Conservation (phyloP, 2,113 vertebrate species). For the Fulica atra region DNA sequence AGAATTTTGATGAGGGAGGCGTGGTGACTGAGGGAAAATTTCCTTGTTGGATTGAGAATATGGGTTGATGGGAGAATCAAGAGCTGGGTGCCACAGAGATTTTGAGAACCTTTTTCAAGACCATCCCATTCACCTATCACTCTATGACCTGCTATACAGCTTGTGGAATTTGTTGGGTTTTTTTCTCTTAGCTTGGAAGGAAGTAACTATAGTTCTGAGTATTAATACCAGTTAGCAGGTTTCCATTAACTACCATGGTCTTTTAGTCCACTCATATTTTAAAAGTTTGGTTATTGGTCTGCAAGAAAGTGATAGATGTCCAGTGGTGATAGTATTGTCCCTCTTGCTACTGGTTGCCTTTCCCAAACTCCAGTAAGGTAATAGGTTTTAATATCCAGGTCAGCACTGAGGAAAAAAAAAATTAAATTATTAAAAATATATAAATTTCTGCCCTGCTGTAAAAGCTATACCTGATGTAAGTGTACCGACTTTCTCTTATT, state of each 20-base stretch:
- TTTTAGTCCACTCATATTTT: not conserved
- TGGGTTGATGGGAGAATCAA: not conserved
- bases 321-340: not conserved
- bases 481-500: not conserved
- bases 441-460: not conserved
- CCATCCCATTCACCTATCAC: not conserved
- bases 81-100: not conserved
- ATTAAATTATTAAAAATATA: not conserved
- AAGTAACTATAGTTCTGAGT: not conserved
- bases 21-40: not conserved
- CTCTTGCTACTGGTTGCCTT: not conserved
- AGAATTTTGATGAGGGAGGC: not conserved
- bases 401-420: not conserved
- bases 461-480: not conserved
- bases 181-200: not conserved
- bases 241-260: not conserved
- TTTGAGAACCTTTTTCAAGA: not conserved
- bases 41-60: not conserved
- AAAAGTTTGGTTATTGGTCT: not conserved
- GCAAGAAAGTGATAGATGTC: not conserved
- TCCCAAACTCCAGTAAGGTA: not conserved
- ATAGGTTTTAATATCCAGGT: not conserved
- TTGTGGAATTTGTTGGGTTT: not conserved
- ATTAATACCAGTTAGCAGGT: not conserved
- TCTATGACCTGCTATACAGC: not conserved